A percentile compares a stretch with the other conserved stretches of the same genome.
Evolutionary conservation across 2,113 vertebrate species (phyloP).

Genomic region (Chrysemys picta): DNA sequence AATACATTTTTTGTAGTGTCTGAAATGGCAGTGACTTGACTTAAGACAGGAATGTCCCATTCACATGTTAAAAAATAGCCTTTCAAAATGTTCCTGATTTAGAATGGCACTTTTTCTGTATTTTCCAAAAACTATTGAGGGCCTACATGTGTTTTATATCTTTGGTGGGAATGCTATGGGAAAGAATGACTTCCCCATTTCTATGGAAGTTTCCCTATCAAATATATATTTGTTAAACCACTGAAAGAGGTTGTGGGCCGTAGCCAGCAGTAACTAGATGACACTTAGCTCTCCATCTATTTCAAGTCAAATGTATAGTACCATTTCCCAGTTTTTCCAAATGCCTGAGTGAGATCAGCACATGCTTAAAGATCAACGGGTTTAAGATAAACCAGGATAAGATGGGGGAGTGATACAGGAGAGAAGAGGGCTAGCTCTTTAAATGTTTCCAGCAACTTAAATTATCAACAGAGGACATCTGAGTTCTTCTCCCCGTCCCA

Average conservation of each 20-base stretch:
- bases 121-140: not conserved
- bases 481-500: not conserved
- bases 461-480: not conserved
- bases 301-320: not conserved
- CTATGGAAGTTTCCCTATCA: not conserved
- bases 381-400: not conserved
- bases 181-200: not conserved
- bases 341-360: not conserved
- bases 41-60: not conserved
- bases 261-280: not conserved
- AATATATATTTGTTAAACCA: not conserved
- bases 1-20: not conserved
- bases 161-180: not conserved
- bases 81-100: not conserved
- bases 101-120: not conserved
- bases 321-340: not conserved
- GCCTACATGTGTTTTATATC: fast-evolving
- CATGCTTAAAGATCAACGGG: not conserved
- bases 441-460: not conserved
- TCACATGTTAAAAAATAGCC: not conserved
- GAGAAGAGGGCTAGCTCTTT: not conserved
- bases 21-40: not conserved
- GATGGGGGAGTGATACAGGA: not conserved
- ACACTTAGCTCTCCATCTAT: not conserved
- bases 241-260: fast-evolving